Base-by-base conservation (phyloP, 2,797 vertebrate genomes). In the Diceros bicornis region DNA sequence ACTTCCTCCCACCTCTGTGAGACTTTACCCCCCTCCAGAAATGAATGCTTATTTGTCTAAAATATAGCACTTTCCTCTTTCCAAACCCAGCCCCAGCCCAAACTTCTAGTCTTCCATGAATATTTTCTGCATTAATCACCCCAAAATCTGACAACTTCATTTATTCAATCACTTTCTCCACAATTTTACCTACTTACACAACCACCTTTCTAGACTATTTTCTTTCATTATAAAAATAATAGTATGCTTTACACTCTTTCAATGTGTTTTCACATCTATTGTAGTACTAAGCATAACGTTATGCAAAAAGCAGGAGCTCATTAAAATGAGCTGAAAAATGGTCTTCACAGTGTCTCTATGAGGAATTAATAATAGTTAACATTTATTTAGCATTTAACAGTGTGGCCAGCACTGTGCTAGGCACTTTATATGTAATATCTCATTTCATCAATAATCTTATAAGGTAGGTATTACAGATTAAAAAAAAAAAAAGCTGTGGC, bases 191-290 rank as follows among this genome's bases (percentile, higher is more conserved):
- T 72, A 27, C 68, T 62, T 74, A 27, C 12, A 23, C 34, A 93
- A 83, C 44, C 1, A 8, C 16, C 13, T 86, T 89, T 92, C 89
- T 55, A 91, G 90, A 71, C 18, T 68, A 57, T 44, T 71, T 55
- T 41, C 87, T 93, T 89, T 34, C 25, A 61, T 85, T 62, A 66
- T 72, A 66, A 95, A 89, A 97, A 68, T 88, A 85, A 64, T 27
- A 89, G 37, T 64, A 61, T 66, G 27, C 72, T 85, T 85, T 82
- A 32, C 12, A 50, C 27, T 9, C 25, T 84, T 93, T 41, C 61
- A 50, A 6, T 61, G 62, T 18, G 29, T 71, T 84, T 93, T 47
- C 6, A 29, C 41, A 72, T 62, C 57, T 90, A n/a, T 77, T 89
- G 61, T 12, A 91, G 18, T 27, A 89, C 23, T 66, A 77, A 83